Percentiles rank a stretch among this genome's conserved stretches.
These are phyloP conservation scores for Haliaeetus leucogaster DNA, from an alignment of 2,113 vertebrate species.

Conservation along the genomic window DNA sequence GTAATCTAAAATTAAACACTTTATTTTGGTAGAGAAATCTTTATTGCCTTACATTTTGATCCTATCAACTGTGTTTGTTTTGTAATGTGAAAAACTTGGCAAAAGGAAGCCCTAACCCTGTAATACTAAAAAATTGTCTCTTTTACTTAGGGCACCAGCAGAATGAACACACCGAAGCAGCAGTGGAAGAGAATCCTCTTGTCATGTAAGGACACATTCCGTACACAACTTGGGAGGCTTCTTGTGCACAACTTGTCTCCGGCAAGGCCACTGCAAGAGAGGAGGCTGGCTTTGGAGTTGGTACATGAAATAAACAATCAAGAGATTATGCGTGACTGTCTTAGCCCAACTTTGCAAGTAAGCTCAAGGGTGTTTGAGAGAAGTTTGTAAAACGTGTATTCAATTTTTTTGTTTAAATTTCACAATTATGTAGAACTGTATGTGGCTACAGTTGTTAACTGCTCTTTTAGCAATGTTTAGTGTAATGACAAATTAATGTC, in stretches of 20 bases:
- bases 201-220: constrained; percentile 89
- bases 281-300: constrained; percentile 86
- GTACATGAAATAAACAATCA: constrained; percentile 82
- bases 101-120: not conserved
- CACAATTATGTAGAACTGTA: not conserved
- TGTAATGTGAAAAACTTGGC: not conserved
- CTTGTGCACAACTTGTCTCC: constrained; percentile 90
- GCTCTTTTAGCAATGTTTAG: not conserved
- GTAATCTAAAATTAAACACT: not conserved
- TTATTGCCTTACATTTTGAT: not conserved
- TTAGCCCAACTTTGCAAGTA: constrained; percentile 88
- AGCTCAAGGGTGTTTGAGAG: not conserved
- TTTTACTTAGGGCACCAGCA: constrained; percentile 63
- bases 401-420: not conserved
- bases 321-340: constrained; percentile 91
- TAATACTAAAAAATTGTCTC: not conserved
- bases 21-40: not conserved
- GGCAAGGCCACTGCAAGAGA: constrained; percentile 73
- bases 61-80: not conserved
- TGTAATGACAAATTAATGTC: not conserved
- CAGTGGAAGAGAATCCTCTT: constrained; percentile 90
- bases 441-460: not conserved
- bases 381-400: not conserved
- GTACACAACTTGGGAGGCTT: constrained; percentile 88
- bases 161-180: constrained; percentile 78